Percentiles rank a stretch among this genome's conserved stretches.
phyloP scores from a whole-genome alignment of 2,888 invertebrate genomes.

The Drosophila subquinaria region DNA sequence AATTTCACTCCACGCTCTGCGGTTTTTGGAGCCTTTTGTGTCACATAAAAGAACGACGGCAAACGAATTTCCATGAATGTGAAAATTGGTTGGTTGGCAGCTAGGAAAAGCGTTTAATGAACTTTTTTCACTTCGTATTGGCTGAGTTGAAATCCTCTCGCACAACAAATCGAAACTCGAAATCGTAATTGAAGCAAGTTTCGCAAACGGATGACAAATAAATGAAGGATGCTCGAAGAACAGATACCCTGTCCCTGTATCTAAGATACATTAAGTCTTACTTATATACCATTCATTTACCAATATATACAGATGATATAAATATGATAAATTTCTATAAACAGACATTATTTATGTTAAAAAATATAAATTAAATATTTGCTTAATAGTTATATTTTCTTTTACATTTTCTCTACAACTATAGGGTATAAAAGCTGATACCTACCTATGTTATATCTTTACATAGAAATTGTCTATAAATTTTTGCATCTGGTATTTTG shows the following conservation, averaged over 20 bases:
- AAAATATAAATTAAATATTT: neutral
- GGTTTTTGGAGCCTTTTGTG: constrained; percentile 63
- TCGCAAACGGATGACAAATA: constrained; percentile 23
- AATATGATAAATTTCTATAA: no score
- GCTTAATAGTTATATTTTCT: neutral
- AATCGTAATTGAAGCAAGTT: constrained; percentile 74
- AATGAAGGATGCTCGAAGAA: neutral
- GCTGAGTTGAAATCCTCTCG: constrained; percentile 39
- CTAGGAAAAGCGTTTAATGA: constrained; percentile 75
- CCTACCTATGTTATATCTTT: neutral
- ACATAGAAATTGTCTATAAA: constrained; percentile 54
- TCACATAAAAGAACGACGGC: constrained; percentile 52
- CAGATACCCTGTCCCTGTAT: neutral
- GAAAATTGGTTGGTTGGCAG: constrained; percentile 65
- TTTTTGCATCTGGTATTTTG: constrained; percentile 46
- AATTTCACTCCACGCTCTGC: constrained; percentile 65
- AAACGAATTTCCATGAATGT: constrained; percentile 66
- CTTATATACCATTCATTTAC: neutral
- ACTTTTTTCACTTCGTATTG: constrained; percentile 49
- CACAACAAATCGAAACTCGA: constrained; percentile 63
- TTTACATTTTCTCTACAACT: neutral
- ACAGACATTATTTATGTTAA: no score
- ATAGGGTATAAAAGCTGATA: neutral
- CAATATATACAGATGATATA: neutral
- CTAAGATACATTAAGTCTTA: neutral